These are phyloP conservation scores for Paraplagusia blochii DNA, from an alignment of 2,113 vertebrate genomes.

Conservation along the genomic window DNA sequence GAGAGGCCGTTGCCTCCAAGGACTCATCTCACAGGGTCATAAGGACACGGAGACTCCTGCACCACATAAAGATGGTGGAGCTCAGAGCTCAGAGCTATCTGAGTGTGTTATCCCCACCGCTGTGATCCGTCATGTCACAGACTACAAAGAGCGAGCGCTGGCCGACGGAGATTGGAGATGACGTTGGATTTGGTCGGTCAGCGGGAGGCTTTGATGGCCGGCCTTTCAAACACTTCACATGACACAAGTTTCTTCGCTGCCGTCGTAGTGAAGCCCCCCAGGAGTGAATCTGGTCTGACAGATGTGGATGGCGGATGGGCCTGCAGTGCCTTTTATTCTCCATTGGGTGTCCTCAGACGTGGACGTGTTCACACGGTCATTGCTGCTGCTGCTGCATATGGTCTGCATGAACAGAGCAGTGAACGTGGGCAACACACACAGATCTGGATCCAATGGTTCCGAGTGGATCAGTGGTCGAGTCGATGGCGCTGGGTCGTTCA, in stretches of 20 bases:
- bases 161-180: neutral
- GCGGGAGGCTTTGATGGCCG: neutral
- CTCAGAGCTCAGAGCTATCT: neutral
- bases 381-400: neutral
- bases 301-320: neutral
- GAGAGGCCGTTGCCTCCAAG: neutral
- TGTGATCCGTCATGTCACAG: neutral
- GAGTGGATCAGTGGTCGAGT: no score
- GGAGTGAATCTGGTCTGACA: neutral
- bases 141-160: neutral
- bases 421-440: neutral
- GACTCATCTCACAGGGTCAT: neutral
- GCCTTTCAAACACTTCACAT: neutral
- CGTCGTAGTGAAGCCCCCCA: neutral
- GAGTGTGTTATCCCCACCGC: neutral
- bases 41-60: neutral
- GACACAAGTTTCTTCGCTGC: neutral
- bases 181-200: neutral
- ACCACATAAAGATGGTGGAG: neutral
- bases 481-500: no score
- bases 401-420: neutral
- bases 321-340: neutral
- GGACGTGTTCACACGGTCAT: neutral
- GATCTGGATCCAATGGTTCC: no score
- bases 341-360: neutral